A percentile compares a stretch with the other conserved stretches of the same genome.
phyloP scores from a whole-genome alignment of 2,888 invertebrate species.

The Acleris laterana region DNA sequence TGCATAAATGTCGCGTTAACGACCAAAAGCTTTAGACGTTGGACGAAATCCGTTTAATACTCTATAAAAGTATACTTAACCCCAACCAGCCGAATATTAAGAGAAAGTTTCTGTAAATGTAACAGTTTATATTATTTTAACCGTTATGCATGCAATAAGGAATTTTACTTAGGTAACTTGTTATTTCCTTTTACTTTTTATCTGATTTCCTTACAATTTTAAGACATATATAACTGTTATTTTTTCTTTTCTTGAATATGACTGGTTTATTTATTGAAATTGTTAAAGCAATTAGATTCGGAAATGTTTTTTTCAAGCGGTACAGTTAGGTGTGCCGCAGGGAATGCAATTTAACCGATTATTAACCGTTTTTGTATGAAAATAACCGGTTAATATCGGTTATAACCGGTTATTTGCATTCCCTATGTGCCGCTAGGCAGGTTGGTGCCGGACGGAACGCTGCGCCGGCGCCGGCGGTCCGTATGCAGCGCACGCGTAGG shows the following conservation, averaged over 20 bases:
- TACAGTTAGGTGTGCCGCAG: conserved; percentile 73
- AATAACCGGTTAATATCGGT: no score
- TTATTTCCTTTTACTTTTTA: conserved; percentile 31
- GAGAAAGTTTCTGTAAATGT: conserved; percentile 34
- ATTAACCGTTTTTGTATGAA: no score
- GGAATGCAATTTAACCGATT: no score
- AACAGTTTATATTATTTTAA: conserved; percentile 17
- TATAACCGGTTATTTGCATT: no score
- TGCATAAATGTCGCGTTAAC: conserved; percentile 16
- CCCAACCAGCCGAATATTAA: conserved; percentile 23
- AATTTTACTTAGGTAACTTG: conserved; percentile 13
- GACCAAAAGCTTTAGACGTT: conserved; percentile 16
- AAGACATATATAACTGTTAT: not conserved
- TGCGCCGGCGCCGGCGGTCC: conserved; percentile 44
- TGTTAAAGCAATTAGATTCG: conserved; percentile 1
- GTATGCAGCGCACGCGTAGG: conserved; percentile 51
- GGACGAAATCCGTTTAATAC: conserved; percentile 12
- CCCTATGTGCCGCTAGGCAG: conserved; percentile 72
- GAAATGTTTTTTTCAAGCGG: conserved; percentile 10
- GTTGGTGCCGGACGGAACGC: conserved; percentile 63
- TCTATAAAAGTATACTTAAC: conserved; percentile 32
- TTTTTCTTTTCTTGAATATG: not conserved
- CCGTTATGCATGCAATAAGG: conserved; percentile 25
- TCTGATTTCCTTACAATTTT: not conserved
- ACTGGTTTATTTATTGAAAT: not conserved